Evolutionary conservation across 2,113 vertebrate species (phyloP).

Genomic region (Carollia perspicillata): DNA sequence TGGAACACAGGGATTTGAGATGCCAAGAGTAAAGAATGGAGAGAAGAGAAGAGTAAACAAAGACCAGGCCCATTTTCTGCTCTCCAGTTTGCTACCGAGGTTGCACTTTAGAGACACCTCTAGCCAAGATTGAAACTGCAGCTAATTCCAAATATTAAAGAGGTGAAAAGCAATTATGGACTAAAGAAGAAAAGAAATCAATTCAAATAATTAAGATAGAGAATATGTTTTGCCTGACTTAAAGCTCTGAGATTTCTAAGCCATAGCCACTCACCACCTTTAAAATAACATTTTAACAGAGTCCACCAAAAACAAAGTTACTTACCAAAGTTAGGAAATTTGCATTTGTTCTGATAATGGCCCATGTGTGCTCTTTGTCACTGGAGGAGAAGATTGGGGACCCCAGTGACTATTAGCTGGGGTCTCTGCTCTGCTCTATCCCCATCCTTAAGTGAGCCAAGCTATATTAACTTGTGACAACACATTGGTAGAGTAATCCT

Average conservation of each 20-base stretch:
- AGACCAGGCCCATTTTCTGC: no score
- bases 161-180: background rate
- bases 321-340: background rate
- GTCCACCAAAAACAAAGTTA: conserved; percentile 19
- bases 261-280: background rate
- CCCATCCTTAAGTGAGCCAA: background rate
- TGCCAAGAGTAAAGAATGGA: background rate
- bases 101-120: background rate
- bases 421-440: background rate
- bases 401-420: background rate
- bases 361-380: background rate
- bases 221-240: conserved; percentile 10
- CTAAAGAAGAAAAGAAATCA: background rate
- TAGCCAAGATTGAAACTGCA: background rate
- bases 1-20: no score
- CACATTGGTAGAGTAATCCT: background rate
- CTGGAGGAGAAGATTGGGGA: background rate
- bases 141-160: background rate
- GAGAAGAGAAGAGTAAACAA: background rate
- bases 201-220: background rate
- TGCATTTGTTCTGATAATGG: background rate
- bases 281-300: conserved; percentile 1
- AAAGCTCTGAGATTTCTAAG: conserved; percentile 4
- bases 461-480: background rate
- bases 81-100: background rate